Conservation (phyloP, 2,113 vertebrate genomes). For the Propithecus coquereli region DNA sequence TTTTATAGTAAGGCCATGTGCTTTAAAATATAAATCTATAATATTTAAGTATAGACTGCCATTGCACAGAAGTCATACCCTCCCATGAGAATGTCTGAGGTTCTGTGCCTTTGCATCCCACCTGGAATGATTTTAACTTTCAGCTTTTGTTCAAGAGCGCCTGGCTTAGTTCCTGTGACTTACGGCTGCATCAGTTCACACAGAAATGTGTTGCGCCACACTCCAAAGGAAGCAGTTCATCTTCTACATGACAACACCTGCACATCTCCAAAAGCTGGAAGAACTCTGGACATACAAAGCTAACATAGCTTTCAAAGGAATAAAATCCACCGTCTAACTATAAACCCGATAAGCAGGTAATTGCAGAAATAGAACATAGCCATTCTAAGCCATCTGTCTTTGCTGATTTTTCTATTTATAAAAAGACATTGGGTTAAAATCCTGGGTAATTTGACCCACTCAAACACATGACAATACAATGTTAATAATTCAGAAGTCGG, state of each 20-base stretch:
- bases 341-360: conserved; percentile 27
- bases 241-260: conserved; percentile 71
- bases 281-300: conserved; percentile 53
- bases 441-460: neutral
- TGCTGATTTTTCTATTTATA: conserved; percentile 20
- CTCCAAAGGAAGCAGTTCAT: conserved; percentile 73
- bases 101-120: conserved; percentile 58
- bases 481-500: neutral
- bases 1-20: conserved; percentile 63
- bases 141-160: conserved; percentile 70
- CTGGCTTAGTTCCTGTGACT: conserved; percentile 70
- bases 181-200: conserved; percentile 70
- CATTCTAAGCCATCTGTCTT: conserved; percentile 3
- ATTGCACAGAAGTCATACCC: conserved; percentile 67
- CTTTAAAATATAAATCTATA: conserved; percentile 74
- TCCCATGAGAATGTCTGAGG: conserved; percentile 62
- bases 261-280: conserved; percentile 69
- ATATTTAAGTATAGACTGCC: conserved; percentile 70
- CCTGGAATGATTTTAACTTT: conserved; percentile 76
- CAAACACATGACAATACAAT: neutral
- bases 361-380: neutral
- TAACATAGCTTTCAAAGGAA: neutral
- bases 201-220: conserved; percentile 64
- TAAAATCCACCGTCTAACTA: conserved; percentile 5
- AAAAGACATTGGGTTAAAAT: neutral